A percentile compares a stretch with the other conserved stretches of the same genome.
Evolutionary conservation across 1,140 invertebrate genomes (phyloP).

Genomic region (Drosophila pachea): DNA sequence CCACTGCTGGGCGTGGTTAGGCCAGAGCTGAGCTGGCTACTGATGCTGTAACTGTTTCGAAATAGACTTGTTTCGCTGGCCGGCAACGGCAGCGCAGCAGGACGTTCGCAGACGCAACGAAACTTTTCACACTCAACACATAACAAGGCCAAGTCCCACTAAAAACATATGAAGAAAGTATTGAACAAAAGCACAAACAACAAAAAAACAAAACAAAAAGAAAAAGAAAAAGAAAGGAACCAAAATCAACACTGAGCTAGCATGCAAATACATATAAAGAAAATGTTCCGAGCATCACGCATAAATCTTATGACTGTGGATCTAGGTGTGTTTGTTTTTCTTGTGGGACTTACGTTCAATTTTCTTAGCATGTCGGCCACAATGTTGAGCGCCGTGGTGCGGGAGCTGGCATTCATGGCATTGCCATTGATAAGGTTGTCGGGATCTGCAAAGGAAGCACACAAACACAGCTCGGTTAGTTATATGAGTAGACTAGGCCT

Average conservation of each 20-base stretch:
- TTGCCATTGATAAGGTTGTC: conserved; percentile 84
- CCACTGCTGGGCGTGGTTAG: conserved; percentile 51
- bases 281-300: conserved; percentile 20
- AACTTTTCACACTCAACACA: conserved; percentile 77
- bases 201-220: conserved; percentile 23
- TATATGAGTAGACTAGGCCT: conserved; percentile 43
- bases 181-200: conserved; percentile 46
- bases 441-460: conserved; percentile 78
- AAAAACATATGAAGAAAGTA: conserved; percentile 63
- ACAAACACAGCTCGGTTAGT: conserved; percentile 55
- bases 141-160: conserved; percentile 78
- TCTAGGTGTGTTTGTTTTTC: conserved; percentile 3
- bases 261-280: not conserved
- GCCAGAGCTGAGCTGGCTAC: conserved; percentile 15
- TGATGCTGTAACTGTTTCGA: conserved; percentile 56
- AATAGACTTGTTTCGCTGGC: conserved; percentile 60
- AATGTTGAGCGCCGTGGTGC: conserved; percentile 94
- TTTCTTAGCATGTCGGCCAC: conserved; percentile 95
- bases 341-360: conserved; percentile 87
- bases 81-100: conserved; percentile 17
- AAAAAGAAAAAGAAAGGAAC: not conserved
- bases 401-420: conserved; percentile 89
- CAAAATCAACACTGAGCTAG: not conserved
- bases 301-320: not conserved
- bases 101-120: conserved; percentile 73